These are phyloP conservation scores for Caenorhabditis japonica DNA, from an alignment of 2,888 invertebrate species.

Conservation along the genomic window DNA sequence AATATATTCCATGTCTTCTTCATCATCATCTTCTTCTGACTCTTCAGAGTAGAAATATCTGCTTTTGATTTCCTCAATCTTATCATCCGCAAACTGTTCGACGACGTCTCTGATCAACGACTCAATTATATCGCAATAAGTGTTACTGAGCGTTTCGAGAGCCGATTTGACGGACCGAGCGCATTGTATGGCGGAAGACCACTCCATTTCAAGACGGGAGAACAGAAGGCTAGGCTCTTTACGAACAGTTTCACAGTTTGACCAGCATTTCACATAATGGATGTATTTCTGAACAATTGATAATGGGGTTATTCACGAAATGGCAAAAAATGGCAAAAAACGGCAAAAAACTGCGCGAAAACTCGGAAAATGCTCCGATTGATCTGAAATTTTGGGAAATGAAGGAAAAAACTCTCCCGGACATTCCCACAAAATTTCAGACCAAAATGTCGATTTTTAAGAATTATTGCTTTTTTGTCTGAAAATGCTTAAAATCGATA, in stretches of 20 bases:
- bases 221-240: slow-evolving; percentile 38
- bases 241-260: slow-evolving; percentile 36
- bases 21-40: slow-evolving; percentile 20
- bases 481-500: too few relatives aligned
- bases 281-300: slow-evolving; percentile 60
- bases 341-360: too few relatives aligned
- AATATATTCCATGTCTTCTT: slow-evolving; percentile 9
- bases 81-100: slow-evolving; percentile 39
- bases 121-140: slow-evolving; percentile 38
- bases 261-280: slow-evolving; percentile 58
- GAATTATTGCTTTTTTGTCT: too few relatives aligned
- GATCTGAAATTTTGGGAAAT: too few relatives aligned
- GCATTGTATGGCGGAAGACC: slow-evolving; percentile 45
- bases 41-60: slow-evolving; percentile 18
- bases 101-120: slow-evolving; percentile 34
- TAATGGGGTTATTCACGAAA: too few relatives aligned
- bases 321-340: too few relatives aligned
- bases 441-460: too few relatives aligned
- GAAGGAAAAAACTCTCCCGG: too few relatives aligned
- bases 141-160: slow-evolving; percentile 31
- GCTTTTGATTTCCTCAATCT: slow-evolving; percentile 44
- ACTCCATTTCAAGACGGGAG: slow-evolving; percentile 53
- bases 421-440: too few relatives aligned
- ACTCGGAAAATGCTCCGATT: too few relatives aligned
- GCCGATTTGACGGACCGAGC: slow-evolving; percentile 51